Evolutionary conservation across 92 coral and sea anemone genomes (phyloP).

Genomic region (Desmophyllum pertusum): DNA sequence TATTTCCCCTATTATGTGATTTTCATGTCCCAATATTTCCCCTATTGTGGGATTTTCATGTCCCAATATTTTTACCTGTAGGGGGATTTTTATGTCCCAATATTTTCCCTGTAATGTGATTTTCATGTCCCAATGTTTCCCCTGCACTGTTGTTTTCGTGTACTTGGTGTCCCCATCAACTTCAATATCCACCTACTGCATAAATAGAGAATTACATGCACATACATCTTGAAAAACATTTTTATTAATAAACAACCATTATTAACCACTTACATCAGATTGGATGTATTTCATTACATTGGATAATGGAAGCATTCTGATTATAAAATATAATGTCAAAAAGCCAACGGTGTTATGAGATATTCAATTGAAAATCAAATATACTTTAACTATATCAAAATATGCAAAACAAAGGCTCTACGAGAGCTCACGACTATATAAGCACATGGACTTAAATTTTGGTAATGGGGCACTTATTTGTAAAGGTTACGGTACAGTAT

Average conservation of each 20-base stretch:
- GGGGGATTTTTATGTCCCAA: conserved; percentile 35
- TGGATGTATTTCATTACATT: conserved; percentile 23
- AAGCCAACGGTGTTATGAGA: conserved; percentile 26
- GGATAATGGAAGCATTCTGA: conserved; percentile 32
- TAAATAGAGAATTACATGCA: conserved; percentile 24
- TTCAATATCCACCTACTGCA: conserved; percentile 31
- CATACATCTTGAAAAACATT: conserved; percentile 27
- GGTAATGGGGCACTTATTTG: conserved; percentile 25
- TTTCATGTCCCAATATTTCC: conserved; percentile 18
- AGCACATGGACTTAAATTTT: conserved; percentile 13
- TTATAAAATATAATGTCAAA: conserved; percentile 28
- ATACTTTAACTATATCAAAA: conserved; percentile 25
- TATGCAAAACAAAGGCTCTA: conserved; percentile 30
- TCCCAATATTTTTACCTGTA: conserved; percentile 17
- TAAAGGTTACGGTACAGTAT: conserved; percentile 31
- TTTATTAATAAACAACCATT: conserved; percentile 29
- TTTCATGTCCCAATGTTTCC: conserved; percentile 46
- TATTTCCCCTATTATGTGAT: conserved; percentile 24
- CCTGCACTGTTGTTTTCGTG: conserved; percentile 31
- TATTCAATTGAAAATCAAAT: conserved; percentile 28
- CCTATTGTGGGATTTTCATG: conserved; percentile 8
- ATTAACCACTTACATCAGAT: conserved; percentile 29
- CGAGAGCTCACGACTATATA: conserved; percentile 23
- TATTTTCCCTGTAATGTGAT: conserved; percentile 34
- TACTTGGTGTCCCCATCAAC: conserved; percentile 31